These are phyloP conservation scores for Paramuricea clavata DNA, from an alignment of 92 coral and sea anemone species.

Conservation along the genomic window DNA sequence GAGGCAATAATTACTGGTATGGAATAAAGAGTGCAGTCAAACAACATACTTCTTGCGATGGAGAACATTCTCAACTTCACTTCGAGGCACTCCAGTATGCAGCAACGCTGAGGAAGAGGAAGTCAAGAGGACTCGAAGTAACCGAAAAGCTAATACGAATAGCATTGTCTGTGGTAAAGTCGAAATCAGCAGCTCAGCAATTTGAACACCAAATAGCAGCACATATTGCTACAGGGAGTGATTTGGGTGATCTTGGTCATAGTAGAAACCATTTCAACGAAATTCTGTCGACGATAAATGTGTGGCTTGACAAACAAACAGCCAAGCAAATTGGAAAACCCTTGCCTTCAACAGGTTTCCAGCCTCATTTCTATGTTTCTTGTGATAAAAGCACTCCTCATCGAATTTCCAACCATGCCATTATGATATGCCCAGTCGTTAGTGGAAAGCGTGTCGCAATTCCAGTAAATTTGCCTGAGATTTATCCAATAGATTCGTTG, in stretches of 20 bases:
- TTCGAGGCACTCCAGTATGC: neutral
- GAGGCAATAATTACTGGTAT: slow-evolving; percentile 31
- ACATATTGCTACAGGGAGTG: slow-evolving; percentile 31
- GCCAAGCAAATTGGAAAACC: neutral
- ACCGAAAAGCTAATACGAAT: slow-evolving; percentile 20
- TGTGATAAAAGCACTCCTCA: slow-evolving; percentile 1
- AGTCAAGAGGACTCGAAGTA: neutral
- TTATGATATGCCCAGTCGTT: slow-evolving; percentile 11
- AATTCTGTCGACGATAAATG: slow-evolving; percentile 40
- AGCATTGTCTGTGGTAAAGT: slow-evolving; percentile 11
- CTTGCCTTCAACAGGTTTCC: slow-evolving; percentile 26
- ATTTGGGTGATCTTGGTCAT: slow-evolving; percentile 47
- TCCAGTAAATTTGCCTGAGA: slow-evolving; percentile 22
- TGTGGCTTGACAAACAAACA: slow-evolving; percentile 28
- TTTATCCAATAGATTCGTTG: neutral
- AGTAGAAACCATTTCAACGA: slow-evolving; percentile 40
- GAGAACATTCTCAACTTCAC: slow-evolving; percentile 24
- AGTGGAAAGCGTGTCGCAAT: slow-evolving; percentile 17
- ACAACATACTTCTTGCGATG: slow-evolving; percentile 3
- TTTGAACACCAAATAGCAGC: slow-evolving; percentile 2
- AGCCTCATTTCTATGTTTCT: slow-evolving; percentile 37
- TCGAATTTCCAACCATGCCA: slow-evolving; percentile 14
- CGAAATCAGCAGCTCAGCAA: slow-evolving; percentile 34
- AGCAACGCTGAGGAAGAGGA: neutral
- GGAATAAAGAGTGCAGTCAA: neutral